Evolutionary conservation across 2,888 invertebrate species (phyloP).

Genomic region (Coecobrya sp.): DNA sequence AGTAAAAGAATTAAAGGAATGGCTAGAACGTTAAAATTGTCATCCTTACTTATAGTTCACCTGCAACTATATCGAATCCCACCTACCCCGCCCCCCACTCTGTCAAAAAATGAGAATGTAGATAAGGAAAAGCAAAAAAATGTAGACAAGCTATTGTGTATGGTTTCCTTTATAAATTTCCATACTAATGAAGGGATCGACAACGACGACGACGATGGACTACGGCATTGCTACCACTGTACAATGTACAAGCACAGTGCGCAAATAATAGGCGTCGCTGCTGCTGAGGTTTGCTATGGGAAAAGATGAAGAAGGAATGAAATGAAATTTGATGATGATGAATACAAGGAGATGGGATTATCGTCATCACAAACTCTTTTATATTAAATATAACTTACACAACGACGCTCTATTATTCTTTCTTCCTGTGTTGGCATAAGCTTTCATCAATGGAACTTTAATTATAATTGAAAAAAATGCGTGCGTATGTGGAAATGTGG

Average conservation of each 20-base stretch:
- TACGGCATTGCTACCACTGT: not conserved
- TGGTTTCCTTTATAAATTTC: constrained; percentile 14
- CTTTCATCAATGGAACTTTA: constrained; percentile 14
- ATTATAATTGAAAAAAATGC: constrained; percentile 51
- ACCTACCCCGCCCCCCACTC: too few relatives aligned
- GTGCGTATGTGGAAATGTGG: not conserved
- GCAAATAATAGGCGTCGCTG: not conserved
- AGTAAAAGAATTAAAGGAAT: too few relatives aligned
- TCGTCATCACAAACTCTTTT: not conserved
- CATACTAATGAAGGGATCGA: constrained; percentile 31
- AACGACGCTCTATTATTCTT: too few relatives aligned
- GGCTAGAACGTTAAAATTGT: too few relatives aligned
- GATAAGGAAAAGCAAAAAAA: not conserved
- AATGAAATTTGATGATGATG: constrained; percentile 32
- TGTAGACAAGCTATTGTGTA: not conserved
- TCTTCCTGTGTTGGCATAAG: too few relatives aligned
- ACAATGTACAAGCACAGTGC: not conserved
- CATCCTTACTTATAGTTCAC: not conserved
- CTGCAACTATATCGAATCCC: not conserved
- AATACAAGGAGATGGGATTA: not conserved
- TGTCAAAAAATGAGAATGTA: not conserved
- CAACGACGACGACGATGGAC: not conserved
- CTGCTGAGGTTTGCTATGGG: not conserved
- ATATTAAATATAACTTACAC: too few relatives aligned
- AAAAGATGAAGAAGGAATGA: not conserved